Base-by-base conservation (phyloP, 2,888 invertebrate genomes). In the Torymus auratus region DNA sequence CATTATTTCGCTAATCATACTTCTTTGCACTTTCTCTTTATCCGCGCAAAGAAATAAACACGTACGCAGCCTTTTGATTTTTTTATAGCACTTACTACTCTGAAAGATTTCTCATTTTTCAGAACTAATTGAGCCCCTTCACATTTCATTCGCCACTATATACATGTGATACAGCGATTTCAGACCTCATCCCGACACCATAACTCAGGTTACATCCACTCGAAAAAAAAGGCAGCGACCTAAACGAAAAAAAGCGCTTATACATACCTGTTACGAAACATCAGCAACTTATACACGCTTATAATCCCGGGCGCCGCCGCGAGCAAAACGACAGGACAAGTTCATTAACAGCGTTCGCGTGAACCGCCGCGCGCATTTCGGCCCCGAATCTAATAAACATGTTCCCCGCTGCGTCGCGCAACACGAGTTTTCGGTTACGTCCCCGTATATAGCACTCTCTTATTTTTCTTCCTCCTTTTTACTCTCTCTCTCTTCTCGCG, bases 351-450 rank as follows among this genome's bases (percentile, higher is more conserved):
- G 62, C 73, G 15, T 52, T 62, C 14, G 41, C 41, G 41, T 7
- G 41, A 28, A 41, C 28, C 17, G 53, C 5, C 20, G 20, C 20
- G 20, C 20, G 10, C 55, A 41, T 28, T 28, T 62, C 17, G n/a
- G 64, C 11, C 17, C 13, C 17, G n/a, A 14, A 68, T 50, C 23
- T 61, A 67, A 62, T 56, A 64, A 69, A 73, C 65, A 56, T 52
- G 41, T 64, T 53, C 28, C 58, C n/a, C 65, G 58, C 55, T 28
- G 58, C 41, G 41, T 65, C 60, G 41, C 12, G 11, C 15, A 55
- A 67, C 80, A 75, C 52, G 80, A 70, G 70, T 71, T 75, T 71
- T 75, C 65, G 56, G 69, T 79, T 79, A 79, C 41, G 41, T 68
- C 50, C 78, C 41, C 1, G 23, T 10, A 2, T 28, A 7, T n/a